phyloP scores from a whole-genome alignment of 2,888 invertebrate genomes.

The Aleiodes alternator region DNA sequence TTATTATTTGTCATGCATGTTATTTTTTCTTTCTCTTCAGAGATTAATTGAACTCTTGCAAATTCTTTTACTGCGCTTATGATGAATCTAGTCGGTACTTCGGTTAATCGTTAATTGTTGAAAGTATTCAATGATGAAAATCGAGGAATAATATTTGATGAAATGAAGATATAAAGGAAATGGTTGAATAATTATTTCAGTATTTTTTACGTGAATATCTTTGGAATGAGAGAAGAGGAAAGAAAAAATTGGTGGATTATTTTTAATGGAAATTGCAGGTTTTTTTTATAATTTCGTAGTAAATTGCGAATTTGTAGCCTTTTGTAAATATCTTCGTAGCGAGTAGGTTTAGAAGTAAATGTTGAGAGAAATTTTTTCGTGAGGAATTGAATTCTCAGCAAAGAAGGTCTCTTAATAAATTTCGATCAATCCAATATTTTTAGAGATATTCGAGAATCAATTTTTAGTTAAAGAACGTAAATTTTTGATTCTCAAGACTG shows the following conservation, averaged over 20 bases:
- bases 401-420: too few relatives aligned
- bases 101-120: constrained; percentile 10
- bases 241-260: not conserved
- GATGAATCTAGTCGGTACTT: constrained; percentile 19
- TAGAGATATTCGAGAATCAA: too few relatives aligned
- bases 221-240: constrained; percentile 38
- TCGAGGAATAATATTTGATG: constrained; percentile 4
- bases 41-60: constrained; percentile 13
- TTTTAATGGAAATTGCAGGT: too few relatives aligned
- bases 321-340: too few relatives aligned
- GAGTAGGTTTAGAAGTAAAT: too few relatives aligned
- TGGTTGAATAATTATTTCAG: constrained; percentile 12
- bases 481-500: too few relatives aligned
- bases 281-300: too few relatives aligned
- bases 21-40: constrained; percentile 8
- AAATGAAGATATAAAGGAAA: constrained; percentile 29
- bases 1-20: constrained; percentile 30
- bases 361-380: too few relatives aligned
- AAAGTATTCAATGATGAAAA: not conserved
- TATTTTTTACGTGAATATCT: constrained; percentile 26
- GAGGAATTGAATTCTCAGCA: too few relatives aligned
- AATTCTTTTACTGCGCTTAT: constrained; percentile 24
- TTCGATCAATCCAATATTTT: too few relatives aligned
- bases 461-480: too few relatives aligned
- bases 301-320: too few relatives aligned